Conservation (phyloP, 2,888 invertebrate genomes). For the Agonum fuliginosum region DNA sequence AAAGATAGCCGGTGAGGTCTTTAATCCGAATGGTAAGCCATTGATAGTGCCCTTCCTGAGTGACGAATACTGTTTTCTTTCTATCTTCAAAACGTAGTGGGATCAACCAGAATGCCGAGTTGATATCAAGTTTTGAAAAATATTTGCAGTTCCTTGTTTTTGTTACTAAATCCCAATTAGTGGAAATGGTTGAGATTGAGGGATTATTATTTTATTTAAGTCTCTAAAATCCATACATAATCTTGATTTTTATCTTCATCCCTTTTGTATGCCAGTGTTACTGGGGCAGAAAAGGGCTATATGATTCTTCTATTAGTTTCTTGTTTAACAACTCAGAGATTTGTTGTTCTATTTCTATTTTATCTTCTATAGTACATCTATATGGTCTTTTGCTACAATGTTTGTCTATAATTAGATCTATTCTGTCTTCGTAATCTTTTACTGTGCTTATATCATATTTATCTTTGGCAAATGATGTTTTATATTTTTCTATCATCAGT, state of each 20-base stretch:
- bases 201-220: slow-evolving; percentile 64
- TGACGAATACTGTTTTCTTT: slow-evolving; percentile 66
- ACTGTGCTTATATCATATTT: too few species aligned
- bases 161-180: slow-evolving; percentile 66
- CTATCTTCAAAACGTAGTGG: slow-evolving; percentile 66
- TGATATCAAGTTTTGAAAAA: slow-evolving; percentile 67
- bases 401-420: too few species aligned
- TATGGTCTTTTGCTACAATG: too few species aligned
- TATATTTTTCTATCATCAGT: too few species aligned
- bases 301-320: too few species aligned
- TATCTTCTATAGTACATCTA: too few species aligned
- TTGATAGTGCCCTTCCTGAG: slow-evolving; percentile 63
- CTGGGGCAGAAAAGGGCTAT: slow-evolving; percentile 64
- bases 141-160: slow-evolving; percentile 67
- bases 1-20: slow-evolving; percentile 63
- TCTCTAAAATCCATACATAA: too few species aligned
- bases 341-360: too few species aligned
- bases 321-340: too few species aligned
- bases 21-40: slow-evolving; percentile 63
- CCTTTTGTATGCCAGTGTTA: slow-evolving; percentile 64
- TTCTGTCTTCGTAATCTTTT: too few species aligned
- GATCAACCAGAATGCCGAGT: slow-evolving; percentile 69
- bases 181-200: slow-evolving; percentile 66
- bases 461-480: too few species aligned
- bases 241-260: slow-evolving; percentile 65